Evolutionary conservation across 1,140 invertebrate genomes (phyloP), one percentile per base, ranked within the genome.

Genomic region (Akabosia matsudoensis): DNA sequence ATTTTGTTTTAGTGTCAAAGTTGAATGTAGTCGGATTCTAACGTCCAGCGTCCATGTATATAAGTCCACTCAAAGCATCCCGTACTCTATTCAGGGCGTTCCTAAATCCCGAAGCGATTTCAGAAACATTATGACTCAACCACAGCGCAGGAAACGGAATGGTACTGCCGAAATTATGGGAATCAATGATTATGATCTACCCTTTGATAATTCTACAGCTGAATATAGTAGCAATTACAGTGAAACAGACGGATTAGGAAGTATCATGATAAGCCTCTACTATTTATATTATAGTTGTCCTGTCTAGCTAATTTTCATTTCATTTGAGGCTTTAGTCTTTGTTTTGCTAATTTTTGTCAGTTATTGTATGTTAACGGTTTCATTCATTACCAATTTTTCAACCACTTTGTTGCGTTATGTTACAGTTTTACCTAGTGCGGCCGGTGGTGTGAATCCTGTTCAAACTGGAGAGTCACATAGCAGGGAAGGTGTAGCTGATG

Each of bases 1-100:
- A 7, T 13, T n/a, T n/a, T 56, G 61, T 86, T 85, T 74, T 80
- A 90, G 90, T 73, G 82, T 91, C 74, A 85, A 83, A 71, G 85
- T 89, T 4, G 88, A 87, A 78, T 90, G 79, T 51, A 79, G 76
- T 61, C 22, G 30, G 13, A 28, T 22, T 2, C 33, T 72, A 2
- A 24, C 2, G 7, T 22, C 70, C 10, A 34, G 45, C 45, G 70
- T 72, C 26, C 33, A 26, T 7, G 70, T 72, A 1, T 72, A 24
- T 24, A 72, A 72, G 33, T 22, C 70, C 26, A 45, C 33, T 3
- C 2, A 7, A 7, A 45, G 34, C 24, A 51, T 72, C 24, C 70
- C 70, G 1, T 67, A 10, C 13, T 67, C 61, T 7, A 4, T 67
- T 67, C 61, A 67, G 31, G 26, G 24, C 3, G 7, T 7, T 2